phyloP scores from a whole-genome alignment of 2,888 invertebrate genomes.

The Lasioglossum pauxillum region DNA sequence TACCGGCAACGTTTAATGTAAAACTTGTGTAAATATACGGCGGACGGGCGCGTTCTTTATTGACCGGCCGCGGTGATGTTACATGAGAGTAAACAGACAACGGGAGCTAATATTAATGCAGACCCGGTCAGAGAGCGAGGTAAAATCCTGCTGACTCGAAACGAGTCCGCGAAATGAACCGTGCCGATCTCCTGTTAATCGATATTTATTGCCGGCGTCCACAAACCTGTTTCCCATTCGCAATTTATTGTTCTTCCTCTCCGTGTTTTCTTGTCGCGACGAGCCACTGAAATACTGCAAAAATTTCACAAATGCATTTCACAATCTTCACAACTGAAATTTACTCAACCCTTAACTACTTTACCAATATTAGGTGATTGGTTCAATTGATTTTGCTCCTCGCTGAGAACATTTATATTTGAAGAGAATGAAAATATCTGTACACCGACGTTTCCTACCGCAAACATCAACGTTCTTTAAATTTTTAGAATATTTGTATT shows the following conservation, averaged over 20 bases:
- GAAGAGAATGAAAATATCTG: too few species aligned
- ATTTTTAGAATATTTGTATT: too few species aligned
- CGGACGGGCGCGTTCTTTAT: constrained; percentile 16
- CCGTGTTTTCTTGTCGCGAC: neutral
- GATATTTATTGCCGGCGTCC: neutral
- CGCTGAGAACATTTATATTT: too few species aligned
- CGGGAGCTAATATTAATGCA: constrained; percentile 18
- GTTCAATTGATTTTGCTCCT: too few species aligned
- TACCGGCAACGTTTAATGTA: constrained; percentile 29
- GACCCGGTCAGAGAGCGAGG: neutral
- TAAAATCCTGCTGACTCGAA: constrained; percentile 3
- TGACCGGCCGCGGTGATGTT: constrained; percentile 22
- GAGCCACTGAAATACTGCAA: neutral
- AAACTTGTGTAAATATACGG: constrained; percentile 36
- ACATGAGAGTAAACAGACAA: constrained; percentile 13
- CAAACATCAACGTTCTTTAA: too few species aligned
- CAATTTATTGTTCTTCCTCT: neutral
- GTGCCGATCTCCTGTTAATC: neutral
- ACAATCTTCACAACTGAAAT: neutral
- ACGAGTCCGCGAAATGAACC: constrained; percentile 8
- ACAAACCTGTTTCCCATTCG: neutral
- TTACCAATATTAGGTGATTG: too few species aligned
- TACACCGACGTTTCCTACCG: too few species aligned
- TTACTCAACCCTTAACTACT: neutral
- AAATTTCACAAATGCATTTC: neutral